Percentiles rank a stretch among this genome's conserved stretches.
phyloP scores from a whole-genome alignment of 2,797 vertebrate genomes.

The Scleropages formosus region DNA sequence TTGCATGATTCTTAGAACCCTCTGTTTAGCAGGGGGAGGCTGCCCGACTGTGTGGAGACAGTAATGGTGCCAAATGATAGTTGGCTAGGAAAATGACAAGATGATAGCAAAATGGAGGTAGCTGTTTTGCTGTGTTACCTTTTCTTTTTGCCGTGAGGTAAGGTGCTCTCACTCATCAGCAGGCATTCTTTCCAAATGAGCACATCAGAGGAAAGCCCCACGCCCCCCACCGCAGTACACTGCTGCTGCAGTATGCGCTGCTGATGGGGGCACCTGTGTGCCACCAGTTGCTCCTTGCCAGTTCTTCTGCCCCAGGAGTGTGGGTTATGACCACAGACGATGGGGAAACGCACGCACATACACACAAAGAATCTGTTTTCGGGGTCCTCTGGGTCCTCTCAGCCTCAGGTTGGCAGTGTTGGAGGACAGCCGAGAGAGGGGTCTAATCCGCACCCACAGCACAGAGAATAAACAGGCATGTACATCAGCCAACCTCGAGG shows the following conservation, averaged over 20 bases:
- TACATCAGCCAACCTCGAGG: constrained; percentile 43
- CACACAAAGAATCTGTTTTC: background rate
- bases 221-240: background rate
- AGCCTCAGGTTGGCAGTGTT: constrained; percentile 13
- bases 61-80: constrained; percentile 6
- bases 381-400: background rate
- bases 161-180: background rate
- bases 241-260: background rate
- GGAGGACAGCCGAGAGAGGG: constrained; percentile 45
- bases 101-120: background rate
- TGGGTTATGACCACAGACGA: background rate
- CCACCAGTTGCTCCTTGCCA: background rate
- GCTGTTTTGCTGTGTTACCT: background rate
- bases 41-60: background rate
- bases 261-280: background rate
- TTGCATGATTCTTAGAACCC: constrained; percentile 4
- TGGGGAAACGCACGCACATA: background rate
- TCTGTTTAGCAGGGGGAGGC: constrained; percentile 17
- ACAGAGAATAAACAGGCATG: constrained; percentile 43
- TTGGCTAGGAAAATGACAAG: constrained; percentile 5
- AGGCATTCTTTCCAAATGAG: background rate
- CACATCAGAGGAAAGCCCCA: background rate
- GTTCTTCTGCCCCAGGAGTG: background rate
- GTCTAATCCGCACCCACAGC: constrained; percentile 44
- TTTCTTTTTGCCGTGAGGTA: background rate